Percentiles rank a stretch among this genome's conserved stretches.
These are phyloP conservation scores for Trichopria drosophilae DNA, from an alignment of 2,888 invertebrate species.

Conservation along the genomic window DNA sequence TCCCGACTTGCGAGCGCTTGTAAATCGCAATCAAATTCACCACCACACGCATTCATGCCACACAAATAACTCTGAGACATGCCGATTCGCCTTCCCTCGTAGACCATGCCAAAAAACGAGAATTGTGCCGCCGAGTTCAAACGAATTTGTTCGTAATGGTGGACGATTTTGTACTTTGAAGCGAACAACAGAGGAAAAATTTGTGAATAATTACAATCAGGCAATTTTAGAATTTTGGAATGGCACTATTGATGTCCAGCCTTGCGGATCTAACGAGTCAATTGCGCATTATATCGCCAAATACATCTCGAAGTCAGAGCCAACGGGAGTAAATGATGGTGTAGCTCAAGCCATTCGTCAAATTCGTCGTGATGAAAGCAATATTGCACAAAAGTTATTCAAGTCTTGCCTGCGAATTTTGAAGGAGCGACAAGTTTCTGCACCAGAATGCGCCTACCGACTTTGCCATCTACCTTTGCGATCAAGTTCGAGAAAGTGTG, in stretches of 20 bases:
- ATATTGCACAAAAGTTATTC: no score
- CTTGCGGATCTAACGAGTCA: constrained; percentile 12
- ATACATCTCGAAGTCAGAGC: no score
- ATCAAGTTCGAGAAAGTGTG: no score
- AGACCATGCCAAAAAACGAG: constrained; percentile 29
- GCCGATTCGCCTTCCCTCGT: constrained; percentile 42
- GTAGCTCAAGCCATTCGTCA: no score
- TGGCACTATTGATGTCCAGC: constrained; percentile 50
- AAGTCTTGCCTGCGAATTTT: no score
- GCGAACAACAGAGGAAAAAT: constrained; percentile 34
- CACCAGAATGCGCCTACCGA: no score
- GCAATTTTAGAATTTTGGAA: constrained; percentile 40
- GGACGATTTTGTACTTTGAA: constrained; percentile 45
- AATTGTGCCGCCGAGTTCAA: constrained; percentile 40
- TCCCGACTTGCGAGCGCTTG: constrained; percentile 23
- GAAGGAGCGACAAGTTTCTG: no score
- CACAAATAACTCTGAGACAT: constrained; percentile 24
- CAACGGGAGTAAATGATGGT: no score
- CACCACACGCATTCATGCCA: constrained; percentile 33
- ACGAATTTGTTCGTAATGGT: constrained; percentile 43
- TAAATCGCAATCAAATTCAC: constrained; percentile 33
- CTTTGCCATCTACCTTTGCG: no score
- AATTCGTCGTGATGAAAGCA: no score
- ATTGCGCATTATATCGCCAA: no score
- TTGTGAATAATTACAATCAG: constrained; percentile 46